Evolutionary conservation across 2,888 invertebrate genomes (phyloP).

Genomic region (Timema podura): DNA sequence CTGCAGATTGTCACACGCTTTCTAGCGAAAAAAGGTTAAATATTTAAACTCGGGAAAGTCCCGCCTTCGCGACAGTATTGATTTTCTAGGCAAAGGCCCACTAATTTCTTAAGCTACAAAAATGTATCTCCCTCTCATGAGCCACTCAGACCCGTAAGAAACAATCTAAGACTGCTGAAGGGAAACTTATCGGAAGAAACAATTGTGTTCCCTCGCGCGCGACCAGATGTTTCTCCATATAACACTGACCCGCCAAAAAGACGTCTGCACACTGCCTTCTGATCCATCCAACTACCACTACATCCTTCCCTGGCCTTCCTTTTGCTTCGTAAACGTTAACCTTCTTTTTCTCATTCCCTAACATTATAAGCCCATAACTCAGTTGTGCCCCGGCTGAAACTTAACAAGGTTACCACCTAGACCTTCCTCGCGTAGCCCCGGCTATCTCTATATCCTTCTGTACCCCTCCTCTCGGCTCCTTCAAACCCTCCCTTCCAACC

Average conservation of each 20-base stretch:
- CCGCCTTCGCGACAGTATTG: too few relatives aligned
- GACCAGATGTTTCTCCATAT: not conserved
- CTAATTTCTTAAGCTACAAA: too few relatives aligned
- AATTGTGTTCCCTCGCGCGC: too few relatives aligned
- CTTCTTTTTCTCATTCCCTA: conserved; percentile 35
- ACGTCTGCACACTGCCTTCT: conserved; percentile 18
- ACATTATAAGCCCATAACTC: conserved; percentile 37
- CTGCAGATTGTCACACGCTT: too few relatives aligned
- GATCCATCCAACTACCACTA: conserved; percentile 1
- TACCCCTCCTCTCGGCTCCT: conserved; percentile 46
- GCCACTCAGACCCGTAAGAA: too few relatives aligned
- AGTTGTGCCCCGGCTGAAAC: conserved; percentile 32
- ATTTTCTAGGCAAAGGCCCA: too few relatives aligned
- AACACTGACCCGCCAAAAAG: conserved; percentile 15
- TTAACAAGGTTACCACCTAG: conserved; percentile 36
- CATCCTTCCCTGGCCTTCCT: too few relatives aligned
- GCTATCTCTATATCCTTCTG: conserved; percentile 43
- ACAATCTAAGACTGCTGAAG: too few relatives aligned
- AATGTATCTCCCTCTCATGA: too few relatives aligned
- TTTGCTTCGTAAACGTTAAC: conserved; percentile 2
- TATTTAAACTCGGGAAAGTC: too few relatives aligned
- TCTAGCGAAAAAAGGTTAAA: too few relatives aligned
- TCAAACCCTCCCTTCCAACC: conserved; percentile 40
- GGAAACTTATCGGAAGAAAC: too few relatives aligned
- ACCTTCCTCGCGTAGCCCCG: conserved; percentile 40